phyloP scores from a whole-genome alignment of 2,888 invertebrate species.

The Nipponacmea schrenckii region DNA sequence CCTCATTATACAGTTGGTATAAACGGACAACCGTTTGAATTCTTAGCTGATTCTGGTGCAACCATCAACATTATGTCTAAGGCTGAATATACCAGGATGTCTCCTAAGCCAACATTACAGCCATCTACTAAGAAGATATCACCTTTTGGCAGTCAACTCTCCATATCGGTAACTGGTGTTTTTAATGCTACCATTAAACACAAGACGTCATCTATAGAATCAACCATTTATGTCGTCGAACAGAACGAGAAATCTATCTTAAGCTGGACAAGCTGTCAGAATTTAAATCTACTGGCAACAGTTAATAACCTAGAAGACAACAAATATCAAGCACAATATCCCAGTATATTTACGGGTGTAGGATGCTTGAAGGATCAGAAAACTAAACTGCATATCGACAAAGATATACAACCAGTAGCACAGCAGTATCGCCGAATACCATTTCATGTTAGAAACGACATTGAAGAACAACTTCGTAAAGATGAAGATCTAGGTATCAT shows the following conservation, averaged over 20 bases:
- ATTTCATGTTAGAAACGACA: slow-evolving; percentile 31
- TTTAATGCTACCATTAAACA: too few relatives aligned
- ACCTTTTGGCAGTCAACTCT: too few relatives aligned
- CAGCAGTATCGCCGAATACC: slow-evolving; percentile 33
- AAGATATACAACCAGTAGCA: slow-evolving; percentile 28
- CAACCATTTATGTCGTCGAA: background rate
- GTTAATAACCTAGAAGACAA: background rate
- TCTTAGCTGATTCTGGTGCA: background rate
- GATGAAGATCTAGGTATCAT: slow-evolving; percentile 23
- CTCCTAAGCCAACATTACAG: background rate
- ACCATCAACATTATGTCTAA: background rate
- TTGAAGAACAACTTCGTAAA: slow-evolving; percentile 19
- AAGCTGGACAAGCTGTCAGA: background rate
- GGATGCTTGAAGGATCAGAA: background rate
- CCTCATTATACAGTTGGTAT: background rate
- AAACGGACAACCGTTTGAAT: background rate
- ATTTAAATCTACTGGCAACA: background rate
- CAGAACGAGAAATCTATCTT: background rate
- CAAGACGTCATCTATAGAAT: background rate
- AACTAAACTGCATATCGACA: background rate
- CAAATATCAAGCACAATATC: too few relatives aligned
- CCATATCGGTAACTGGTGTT: too few relatives aligned
- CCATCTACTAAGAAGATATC: too few relatives aligned
- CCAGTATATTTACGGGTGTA: background rate
- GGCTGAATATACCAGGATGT: background rate